Percentiles rank a stretch among this genome's conserved stretches.
Evolutionary conservation across 23 tunicate species (phyloP).

Genomic region (Halocynthia roretzi): DNA sequence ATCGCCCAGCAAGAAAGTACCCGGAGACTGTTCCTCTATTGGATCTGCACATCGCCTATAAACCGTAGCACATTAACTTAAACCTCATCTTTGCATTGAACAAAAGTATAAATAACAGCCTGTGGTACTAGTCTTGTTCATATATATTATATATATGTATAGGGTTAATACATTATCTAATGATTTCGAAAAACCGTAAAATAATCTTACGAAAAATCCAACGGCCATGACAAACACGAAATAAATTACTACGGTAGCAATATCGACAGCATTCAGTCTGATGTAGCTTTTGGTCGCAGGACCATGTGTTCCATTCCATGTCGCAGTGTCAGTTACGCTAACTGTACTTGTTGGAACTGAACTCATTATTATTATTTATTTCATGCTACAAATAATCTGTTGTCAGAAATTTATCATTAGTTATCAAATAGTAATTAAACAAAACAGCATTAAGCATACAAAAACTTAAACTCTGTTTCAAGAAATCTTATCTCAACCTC

Average conservation of each 20-base stretch:
- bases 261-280: slow-evolving; percentile 51
- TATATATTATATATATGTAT: neutral
- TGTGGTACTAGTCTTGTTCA: neutral
- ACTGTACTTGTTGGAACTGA: too few relatives aligned
- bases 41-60: slow-evolving; percentile 82
- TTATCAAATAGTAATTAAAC: too few relatives aligned
- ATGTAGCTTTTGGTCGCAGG: neutral
- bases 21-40: slow-evolving; percentile 79
- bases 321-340: too few relatives aligned
- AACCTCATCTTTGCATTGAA: neutral
- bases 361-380: too few relatives aligned
- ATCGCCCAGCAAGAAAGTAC: slow-evolving; percentile 83
- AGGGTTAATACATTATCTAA: neutral
- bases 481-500: too few relatives aligned
- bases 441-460: too few relatives aligned
- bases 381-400: too few relatives aligned
- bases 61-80: neutral
- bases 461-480: too few relatives aligned
- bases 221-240: slow-evolving; percentile 68
- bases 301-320: too few relatives aligned
- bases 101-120: neutral
- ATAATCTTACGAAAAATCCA: slow-evolving; percentile 63
- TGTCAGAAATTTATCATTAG: too few relatives aligned
- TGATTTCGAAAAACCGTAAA: neutral
- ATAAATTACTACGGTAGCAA: slow-evolving; percentile 61